Conservation (phyloP, 2,888 invertebrate species). For the Oeneis ivallda region DNA sequence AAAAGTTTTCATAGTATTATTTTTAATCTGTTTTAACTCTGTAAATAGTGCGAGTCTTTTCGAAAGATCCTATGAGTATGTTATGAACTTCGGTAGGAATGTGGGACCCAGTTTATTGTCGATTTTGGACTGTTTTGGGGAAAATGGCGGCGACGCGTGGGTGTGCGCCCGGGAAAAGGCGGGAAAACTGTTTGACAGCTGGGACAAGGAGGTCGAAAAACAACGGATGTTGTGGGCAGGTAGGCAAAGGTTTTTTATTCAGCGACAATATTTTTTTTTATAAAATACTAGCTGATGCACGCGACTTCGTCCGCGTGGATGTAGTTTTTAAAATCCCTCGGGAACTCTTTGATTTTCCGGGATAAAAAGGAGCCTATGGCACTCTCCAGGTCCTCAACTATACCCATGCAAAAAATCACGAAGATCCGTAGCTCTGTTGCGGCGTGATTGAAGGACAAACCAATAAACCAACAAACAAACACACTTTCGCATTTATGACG, state of each 20-base stretch:
- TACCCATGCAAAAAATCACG: no score
- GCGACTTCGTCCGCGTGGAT: no score
- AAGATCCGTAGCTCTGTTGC: no score
- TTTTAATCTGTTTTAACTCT: slow-evolving; percentile 41
- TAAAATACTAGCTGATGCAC: no score
- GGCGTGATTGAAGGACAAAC: no score
- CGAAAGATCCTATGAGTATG: slow-evolving; percentile 68
- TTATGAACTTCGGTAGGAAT: slow-evolving; percentile 65
- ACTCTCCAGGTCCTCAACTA: no score
- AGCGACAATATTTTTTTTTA: no score
- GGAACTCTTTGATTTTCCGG: no score
- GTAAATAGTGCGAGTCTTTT: slow-evolving; percentile 65
- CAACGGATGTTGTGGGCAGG: slow-evolving; percentile 71
- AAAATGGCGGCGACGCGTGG: slow-evolving; percentile 68
- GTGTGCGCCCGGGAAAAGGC: slow-evolving; percentile 79
- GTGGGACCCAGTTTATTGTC: slow-evolving; percentile 78
- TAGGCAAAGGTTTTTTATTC: slow-evolving; percentile 37
- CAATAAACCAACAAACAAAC: no score
- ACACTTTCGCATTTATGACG: no score
- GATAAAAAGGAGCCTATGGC: no score
- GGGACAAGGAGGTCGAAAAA: slow-evolving; percentile 62
- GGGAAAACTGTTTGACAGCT: slow-evolving; percentile 73
- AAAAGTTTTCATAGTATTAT: slow-evolving; percentile 50
- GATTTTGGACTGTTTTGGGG: slow-evolving; percentile 77
- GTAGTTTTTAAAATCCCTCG: no score